Evolutionary conservation across 1,140 invertebrate genomes (phyloP).

Genomic region (Dendroctonus valens): DNA sequence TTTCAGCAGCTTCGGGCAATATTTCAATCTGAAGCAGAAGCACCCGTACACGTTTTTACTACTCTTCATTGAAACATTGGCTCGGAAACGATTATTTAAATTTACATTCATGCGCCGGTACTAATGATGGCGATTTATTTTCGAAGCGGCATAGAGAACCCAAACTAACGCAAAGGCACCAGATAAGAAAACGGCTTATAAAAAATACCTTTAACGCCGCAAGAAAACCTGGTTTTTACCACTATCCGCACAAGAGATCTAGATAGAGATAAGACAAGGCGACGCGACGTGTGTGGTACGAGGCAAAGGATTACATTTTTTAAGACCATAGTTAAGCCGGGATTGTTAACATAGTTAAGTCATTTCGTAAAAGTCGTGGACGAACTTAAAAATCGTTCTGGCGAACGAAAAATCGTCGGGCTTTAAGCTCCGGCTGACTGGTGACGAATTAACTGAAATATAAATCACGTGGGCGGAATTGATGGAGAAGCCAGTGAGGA

Average conservation of each 20-base stretch:
- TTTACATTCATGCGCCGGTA: conserved; percentile 10
- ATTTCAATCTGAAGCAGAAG: too few relatives aligned
- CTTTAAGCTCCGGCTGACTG: too few relatives aligned
- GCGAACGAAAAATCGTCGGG: too few relatives aligned
- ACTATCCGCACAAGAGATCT: conserved; percentile 24
- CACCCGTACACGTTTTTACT: too few relatives aligned
- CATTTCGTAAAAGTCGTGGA: not conserved
- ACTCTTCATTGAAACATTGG: not conserved
- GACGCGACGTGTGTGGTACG: conserved; percentile 13
- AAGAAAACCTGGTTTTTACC: conserved; percentile 30
- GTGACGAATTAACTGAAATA: too few relatives aligned
- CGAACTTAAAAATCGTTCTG: too few relatives aligned
- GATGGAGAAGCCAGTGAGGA: too few relatives aligned
- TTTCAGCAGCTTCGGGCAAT: too few relatives aligned
- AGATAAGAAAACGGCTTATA: conserved; percentile 13
- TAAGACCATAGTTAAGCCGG: conserved; percentile 3
- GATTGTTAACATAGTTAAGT: conserved; percentile 27
- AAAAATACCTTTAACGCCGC: conserved; percentile 23
- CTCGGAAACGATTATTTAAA: not conserved
- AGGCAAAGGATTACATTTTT: conserved; percentile 22
- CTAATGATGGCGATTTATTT: conserved; percentile 17
- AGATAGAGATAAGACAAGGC: conserved; percentile 15
- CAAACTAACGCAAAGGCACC: not conserved
- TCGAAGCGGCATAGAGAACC: not conserved
- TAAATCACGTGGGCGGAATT: too few relatives aligned